These are phyloP conservation scores for Papilio elwesi DNA, from an alignment of 2,888 invertebrate species.

Conservation along the genomic window DNA sequence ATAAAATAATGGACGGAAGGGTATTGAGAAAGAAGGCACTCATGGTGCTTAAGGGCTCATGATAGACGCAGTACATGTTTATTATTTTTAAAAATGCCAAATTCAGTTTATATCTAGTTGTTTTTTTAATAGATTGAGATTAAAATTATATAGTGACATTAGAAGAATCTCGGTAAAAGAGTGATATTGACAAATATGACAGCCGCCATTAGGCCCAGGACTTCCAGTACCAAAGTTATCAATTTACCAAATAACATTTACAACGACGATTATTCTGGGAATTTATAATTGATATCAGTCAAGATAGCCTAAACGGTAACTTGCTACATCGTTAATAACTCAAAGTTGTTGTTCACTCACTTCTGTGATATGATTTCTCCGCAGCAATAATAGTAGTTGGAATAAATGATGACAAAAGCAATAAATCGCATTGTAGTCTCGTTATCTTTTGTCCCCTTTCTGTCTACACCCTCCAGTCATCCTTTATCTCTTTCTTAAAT, in stretches of 20 bases:
- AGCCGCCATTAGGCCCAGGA: background rate
- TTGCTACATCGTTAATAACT: background rate
- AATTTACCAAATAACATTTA: background rate
- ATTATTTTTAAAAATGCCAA: no score
- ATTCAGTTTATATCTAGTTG: no score
- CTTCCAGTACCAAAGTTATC: background rate
- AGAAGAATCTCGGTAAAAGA: background rate
- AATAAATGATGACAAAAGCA: conserved; percentile 12
- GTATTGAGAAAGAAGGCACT: no score
- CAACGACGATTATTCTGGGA: background rate
- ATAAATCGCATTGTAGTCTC: conserved; percentile 12
- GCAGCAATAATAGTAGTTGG: background rate
- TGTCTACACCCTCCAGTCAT: conserved; percentile 13
- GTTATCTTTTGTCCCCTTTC: conserved; percentile 2
- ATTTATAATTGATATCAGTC: background rate
- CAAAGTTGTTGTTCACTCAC: background rate
- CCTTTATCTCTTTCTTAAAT: conserved; percentile 26
- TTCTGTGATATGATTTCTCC: background rate
- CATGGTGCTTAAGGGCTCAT: no score
- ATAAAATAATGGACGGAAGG: no score
- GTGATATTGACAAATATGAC: background rate
- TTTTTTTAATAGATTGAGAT: no score
- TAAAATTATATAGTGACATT: no score
- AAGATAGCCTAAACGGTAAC: background rate
- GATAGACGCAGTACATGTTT: no score